These are phyloP conservation scores for Falcaria lacertinaria DNA, from an alignment of 2,888 invertebrate genomes.

Conservation along the genomic window DNA sequence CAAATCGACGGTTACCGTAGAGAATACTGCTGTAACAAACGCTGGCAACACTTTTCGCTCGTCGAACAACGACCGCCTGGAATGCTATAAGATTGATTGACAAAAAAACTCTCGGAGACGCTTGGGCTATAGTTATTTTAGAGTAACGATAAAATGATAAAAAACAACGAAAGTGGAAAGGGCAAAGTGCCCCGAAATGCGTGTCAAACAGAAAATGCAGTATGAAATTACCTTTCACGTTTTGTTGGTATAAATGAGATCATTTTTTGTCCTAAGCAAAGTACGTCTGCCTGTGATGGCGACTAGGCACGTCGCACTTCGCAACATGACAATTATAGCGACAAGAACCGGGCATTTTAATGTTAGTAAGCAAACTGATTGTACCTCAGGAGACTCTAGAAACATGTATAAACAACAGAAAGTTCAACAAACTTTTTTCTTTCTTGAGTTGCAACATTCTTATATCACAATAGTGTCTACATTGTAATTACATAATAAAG, in stretches of 20 bases:
- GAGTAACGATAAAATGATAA: slow-evolving; percentile 40
- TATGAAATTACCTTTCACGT: slow-evolving; percentile 77
- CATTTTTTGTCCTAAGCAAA: slow-evolving; percentile 55
- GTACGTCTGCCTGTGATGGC: slow-evolving; percentile 33
- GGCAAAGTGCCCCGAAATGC: slow-evolving; percentile 64
- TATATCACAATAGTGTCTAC: too few relatives aligned
- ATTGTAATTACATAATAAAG: background rate
- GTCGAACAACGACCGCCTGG: slow-evolving; percentile 12
- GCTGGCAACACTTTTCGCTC: slow-evolving; percentile 12
- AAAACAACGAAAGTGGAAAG: slow-evolving; percentile 65
- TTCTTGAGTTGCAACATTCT: too few relatives aligned
- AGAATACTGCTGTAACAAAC: slow-evolving; percentile 9
- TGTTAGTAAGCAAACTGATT: slow-evolving; percentile 8
- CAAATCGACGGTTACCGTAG: slow-evolving; percentile 23
- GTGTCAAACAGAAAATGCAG: slow-evolving; percentile 69
- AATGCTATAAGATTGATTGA: slow-evolving; percentile 16
- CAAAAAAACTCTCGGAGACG: slow-evolving; percentile 13
- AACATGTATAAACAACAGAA: background rate
- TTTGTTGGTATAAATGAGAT: slow-evolving; percentile 69
- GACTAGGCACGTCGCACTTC: slow-evolving; percentile 50
- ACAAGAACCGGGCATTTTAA: slow-evolving; percentile 21
- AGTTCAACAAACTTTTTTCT: background rate
- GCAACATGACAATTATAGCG: slow-evolving; percentile 49
- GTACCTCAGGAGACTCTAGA: background rate
- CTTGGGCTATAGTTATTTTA: slow-evolving; percentile 19